Percentiles rank a stretch among this genome's conserved stretches.
phyloP scores from a whole-genome alignment of 2,888 invertebrate genomes.

The Julus scandinavius region DNA sequence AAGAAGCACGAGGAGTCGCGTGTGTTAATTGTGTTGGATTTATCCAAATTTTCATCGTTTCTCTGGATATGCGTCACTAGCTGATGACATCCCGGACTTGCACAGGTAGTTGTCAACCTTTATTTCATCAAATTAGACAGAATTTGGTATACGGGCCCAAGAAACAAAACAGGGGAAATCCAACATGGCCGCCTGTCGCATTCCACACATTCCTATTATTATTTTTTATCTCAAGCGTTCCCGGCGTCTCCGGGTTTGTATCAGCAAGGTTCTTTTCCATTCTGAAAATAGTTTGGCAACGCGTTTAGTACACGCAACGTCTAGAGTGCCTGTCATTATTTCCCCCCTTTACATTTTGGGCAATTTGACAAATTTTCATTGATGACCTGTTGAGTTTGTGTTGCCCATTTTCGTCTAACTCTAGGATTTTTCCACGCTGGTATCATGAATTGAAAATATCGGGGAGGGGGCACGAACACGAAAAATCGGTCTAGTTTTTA shows the following conservation, averaged over 20 bases:
- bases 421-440: no score
- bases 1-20: no score
- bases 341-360: background rate
- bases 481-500: background rate
- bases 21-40: background rate
- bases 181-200: background rate
- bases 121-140: no score
- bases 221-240: background rate
- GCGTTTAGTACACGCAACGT: background rate
- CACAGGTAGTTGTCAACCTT: background rate
- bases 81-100: background rate
- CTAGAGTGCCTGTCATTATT: background rate
- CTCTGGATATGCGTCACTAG: no score
- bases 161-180: no score
- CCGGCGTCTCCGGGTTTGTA: background rate
- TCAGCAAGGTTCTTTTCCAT: background rate
- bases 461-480: background rate
- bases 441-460: no score
- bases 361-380: background rate
- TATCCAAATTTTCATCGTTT: background rate
- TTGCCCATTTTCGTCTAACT: no score
- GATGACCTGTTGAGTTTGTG: background rate
- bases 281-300: background rate
- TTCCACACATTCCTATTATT: background rate
- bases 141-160: no score